These are phyloP conservation scores for Orchesella flavescens DNA, from an alignment of 2,888 invertebrate genomes.

Conservation along the genomic window DNA sequence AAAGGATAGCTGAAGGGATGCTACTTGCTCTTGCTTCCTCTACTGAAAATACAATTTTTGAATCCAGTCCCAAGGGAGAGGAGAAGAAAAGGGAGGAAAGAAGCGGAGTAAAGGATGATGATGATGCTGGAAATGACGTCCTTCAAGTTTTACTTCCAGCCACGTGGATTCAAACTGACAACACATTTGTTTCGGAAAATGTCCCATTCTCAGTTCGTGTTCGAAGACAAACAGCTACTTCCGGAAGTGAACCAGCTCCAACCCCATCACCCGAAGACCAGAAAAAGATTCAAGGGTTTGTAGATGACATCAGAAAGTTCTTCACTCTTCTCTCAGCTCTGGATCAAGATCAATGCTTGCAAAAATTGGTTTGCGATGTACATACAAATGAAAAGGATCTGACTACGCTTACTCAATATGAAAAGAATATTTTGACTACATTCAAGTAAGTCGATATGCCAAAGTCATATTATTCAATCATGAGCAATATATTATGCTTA, in stretches of 20 bases:
- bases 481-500: too few relatives aligned
- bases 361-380: constrained; percentile 71
- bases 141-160: constrained; percentile 35
- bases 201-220: constrained; percentile 44
- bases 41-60: constrained; percentile 18
- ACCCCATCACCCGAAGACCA: constrained; percentile 24
- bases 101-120: neutral
- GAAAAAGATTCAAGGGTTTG: constrained; percentile 57
- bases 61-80: neutral
- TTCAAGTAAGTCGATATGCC: constrained; percentile 67
- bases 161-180: constrained; percentile 53
- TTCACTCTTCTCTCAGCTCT: constrained; percentile 68
- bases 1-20: neutral
- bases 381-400: constrained; percentile 66
- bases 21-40: neutral
- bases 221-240: constrained; percentile 24
- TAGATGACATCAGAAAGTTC: constrained; percentile 69
- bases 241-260: neutral
- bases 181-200: constrained; percentile 29
- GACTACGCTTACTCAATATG: constrained; percentile 64
- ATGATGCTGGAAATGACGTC: neutral
- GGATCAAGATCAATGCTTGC: constrained; percentile 70
- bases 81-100: neutral
- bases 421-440: constrained; percentile 69
- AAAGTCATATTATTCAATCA: too few relatives aligned